These are phyloP conservation scores for Larimichthys polyactis DNA, from an alignment of 2,113 vertebrate species.

Conservation along the genomic window DNA sequence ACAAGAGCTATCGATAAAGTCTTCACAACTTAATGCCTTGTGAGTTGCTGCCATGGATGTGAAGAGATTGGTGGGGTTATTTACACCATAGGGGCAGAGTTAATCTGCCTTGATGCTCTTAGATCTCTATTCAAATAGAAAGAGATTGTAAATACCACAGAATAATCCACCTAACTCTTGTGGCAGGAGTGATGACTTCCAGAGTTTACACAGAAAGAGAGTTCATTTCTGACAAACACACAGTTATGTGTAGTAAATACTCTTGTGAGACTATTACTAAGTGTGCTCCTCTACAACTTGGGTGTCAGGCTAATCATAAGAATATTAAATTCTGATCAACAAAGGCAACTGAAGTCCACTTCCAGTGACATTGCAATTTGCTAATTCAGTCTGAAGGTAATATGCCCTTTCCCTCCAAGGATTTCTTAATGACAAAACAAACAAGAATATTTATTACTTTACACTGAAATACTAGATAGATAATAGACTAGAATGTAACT, in stretches of 20 bases:
- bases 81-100: conserved; percentile 71
- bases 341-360: background rate
- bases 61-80: conserved; percentile 71
- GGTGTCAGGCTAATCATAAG: background rate
- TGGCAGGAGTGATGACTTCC: conserved; percentile 24
- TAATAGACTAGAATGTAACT: background rate
- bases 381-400: background rate
- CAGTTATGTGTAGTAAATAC: background rate
- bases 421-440: background rate
- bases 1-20: conserved; percentile 74
- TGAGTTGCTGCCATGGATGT: conserved; percentile 64
- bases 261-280: background rate
- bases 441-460: background rate
- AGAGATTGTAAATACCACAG: conserved; percentile 72
- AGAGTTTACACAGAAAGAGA: conserved; percentile 22
- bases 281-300: background rate
- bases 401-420: background rate
- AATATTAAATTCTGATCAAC: background rate
- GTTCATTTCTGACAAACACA: conserved; percentile 13
- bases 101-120: conserved; percentile 76
- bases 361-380: background rate
- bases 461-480: background rate
- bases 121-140: conserved; percentile 78
- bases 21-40: conserved; percentile 73
- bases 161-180: conserved; percentile 67